Conservation (phyloP, 2,888 invertebrate genomes). For the Caenorhabditis sp. region DNA sequence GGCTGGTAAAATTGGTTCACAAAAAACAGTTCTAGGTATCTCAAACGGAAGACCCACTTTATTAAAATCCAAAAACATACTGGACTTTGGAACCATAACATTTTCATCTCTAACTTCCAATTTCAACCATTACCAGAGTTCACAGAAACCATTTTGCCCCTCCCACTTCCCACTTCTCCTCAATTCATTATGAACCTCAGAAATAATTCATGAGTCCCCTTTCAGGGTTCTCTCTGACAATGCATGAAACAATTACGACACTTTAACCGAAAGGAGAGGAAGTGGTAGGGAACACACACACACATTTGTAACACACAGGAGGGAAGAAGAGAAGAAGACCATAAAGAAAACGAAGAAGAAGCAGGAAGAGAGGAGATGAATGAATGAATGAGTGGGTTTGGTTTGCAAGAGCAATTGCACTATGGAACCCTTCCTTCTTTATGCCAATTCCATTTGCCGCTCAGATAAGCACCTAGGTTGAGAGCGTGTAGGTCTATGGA, state of each 20-base stretch:
- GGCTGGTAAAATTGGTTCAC: too few relatives aligned
- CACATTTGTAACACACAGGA: not conserved
- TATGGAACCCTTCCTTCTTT: conserved; percentile 15
- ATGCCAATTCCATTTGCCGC: conserved; percentile 37
- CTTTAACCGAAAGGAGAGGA: conserved; percentile 18
- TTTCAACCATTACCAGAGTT: conserved; percentile 1
- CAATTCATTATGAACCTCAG: conserved; percentile 40
- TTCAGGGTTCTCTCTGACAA: not conserved
- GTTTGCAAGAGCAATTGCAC: conserved; percentile 38
- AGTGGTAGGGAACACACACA: conserved; percentile 7
- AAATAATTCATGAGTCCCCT: conserved; percentile 52
- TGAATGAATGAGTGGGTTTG: conserved; percentile 25
- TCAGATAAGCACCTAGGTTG: conserved; percentile 47
- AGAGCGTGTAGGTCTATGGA: conserved; percentile 30
- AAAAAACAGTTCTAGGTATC: too few relatives aligned
- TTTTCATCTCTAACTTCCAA: not conserved
- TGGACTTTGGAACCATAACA: too few relatives aligned
- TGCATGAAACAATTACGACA: conserved; percentile 54
- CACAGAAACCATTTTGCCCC: not conserved
- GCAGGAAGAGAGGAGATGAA: conserved; percentile 6
- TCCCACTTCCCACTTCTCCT: not conserved
- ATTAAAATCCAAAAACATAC: too few relatives aligned
- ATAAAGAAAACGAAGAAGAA: not conserved
- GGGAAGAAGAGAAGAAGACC: not conserved
- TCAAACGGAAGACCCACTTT: too few relatives aligned